Evolutionary conservation across 1,140 invertebrate genomes (phyloP).

Genomic region (Brachionus calyciflorus): DNA sequence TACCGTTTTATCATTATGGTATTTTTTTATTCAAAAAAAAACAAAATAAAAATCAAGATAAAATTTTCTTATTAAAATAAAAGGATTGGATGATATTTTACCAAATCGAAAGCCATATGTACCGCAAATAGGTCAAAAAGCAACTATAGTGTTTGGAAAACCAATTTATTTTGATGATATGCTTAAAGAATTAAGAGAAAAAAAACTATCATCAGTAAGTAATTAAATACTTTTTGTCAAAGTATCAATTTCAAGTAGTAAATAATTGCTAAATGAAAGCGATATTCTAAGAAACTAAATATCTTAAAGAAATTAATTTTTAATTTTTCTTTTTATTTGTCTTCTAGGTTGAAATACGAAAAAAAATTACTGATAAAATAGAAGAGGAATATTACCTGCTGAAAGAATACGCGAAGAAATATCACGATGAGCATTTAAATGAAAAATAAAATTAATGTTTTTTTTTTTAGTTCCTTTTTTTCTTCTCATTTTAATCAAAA

Average conservation of each 20-base stretch:
- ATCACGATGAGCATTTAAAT: conserved; percentile 22
- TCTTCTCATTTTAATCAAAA: too few species aligned
- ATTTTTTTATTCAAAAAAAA: not conserved
- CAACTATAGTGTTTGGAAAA: conserved; percentile 32
- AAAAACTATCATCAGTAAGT: not conserved
- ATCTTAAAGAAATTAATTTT: not conserved
- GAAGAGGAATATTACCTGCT: conserved; percentile 38
- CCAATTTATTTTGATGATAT: conserved; percentile 39
- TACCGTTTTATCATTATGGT: conserved; percentile 47
- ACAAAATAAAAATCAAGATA: not conserved
- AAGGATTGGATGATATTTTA: conserved; percentile 40
- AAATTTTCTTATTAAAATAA: conserved; percentile 9
- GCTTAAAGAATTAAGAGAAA: conserved; percentile 16
- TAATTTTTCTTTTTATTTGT: not conserved
- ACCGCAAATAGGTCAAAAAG: conserved; percentile 38
- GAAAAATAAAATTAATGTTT: not conserved
- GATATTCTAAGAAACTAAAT: too few species aligned
- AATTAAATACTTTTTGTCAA: not conserved
- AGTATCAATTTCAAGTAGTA: too few species aligned
- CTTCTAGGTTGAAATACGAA: conserved; percentile 39
- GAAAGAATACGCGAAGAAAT: conserved; percentile 2
- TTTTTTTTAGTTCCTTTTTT: too few species aligned
- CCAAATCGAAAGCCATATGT: conserved; percentile 32
- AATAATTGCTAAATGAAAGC: too few species aligned
- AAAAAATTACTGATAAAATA: conserved; percentile 31